phyloP scores from a whole-genome alignment of 1,140 invertebrate genomes.

The Euborellia annulipes region DNA sequence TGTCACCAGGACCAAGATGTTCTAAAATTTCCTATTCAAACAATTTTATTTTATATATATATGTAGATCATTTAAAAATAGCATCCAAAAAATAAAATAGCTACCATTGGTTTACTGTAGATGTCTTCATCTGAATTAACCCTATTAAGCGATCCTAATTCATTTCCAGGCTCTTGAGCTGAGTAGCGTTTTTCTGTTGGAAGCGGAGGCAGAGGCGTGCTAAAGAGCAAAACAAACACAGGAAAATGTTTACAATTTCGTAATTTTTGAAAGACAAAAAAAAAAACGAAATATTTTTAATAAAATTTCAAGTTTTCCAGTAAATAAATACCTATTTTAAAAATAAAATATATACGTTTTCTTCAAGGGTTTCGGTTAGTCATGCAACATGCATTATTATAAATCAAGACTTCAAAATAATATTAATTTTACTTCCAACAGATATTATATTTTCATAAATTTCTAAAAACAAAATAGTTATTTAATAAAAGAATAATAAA shows the following conservation, averaged over 20 bases:
- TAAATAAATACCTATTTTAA: too few species aligned
- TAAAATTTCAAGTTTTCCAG: too few species aligned
- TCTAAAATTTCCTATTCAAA: neutral
- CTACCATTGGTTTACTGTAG: conserved; percentile 41
- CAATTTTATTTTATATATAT: conserved; percentile 3
- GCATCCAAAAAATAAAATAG: conserved; percentile 8
- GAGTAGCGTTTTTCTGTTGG: conserved; percentile 36
- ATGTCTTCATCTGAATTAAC: conserved; percentile 38
- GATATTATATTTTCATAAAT: too few species aligned
- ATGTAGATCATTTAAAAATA: too few species aligned
- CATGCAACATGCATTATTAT: too few species aligned
- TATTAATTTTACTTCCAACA: too few species aligned
- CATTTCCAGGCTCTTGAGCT: conserved; percentile 23
- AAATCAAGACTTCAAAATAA: too few species aligned
- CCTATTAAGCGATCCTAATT: conserved; percentile 24
- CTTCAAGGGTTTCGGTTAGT: too few species aligned
- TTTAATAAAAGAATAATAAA: too few species aligned
- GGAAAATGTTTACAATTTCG: neutral
- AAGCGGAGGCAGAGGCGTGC: conserved; percentile 53
- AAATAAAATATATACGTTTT: too few species aligned
- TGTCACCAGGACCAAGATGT: neutral
- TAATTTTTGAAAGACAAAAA: neutral
- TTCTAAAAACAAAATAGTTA: too few species aligned
- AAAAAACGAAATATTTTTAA: too few species aligned
- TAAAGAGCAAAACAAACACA: conserved; percentile 22